Evolutionary conservation across 35 echinoderm and acorn worm genomes (phyloP).

Genomic region (Apostichopus parvimensis): DNA sequence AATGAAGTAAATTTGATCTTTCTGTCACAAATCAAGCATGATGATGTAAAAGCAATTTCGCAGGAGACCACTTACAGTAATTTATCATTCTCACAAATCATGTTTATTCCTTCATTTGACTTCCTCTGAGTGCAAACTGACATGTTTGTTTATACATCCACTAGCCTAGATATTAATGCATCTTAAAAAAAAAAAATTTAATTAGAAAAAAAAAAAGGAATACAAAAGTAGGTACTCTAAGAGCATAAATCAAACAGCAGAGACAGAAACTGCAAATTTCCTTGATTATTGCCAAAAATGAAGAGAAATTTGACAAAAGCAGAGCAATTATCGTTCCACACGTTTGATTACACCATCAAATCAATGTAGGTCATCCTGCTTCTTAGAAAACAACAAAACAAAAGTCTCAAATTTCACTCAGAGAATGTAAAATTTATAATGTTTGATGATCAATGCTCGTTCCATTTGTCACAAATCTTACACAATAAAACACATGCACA

Average conservation of each 20-base stretch:
- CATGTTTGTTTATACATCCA: too few relatives aligned
- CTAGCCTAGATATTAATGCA: too few relatives aligned
- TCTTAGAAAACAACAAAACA: not conserved
- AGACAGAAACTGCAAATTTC: not conserved
- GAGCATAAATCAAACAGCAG: not conserved
- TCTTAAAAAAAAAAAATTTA: too few relatives aligned
- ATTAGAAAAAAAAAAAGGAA: not conserved
- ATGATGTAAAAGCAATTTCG: too few relatives aligned
- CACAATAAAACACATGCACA: not conserved
- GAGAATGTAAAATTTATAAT: not conserved
- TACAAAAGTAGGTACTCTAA: not conserved
- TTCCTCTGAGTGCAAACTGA: too few relatives aligned
- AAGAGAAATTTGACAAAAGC: not conserved
- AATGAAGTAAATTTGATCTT: too few relatives aligned
- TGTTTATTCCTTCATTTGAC: too few relatives aligned
- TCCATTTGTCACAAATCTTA: not conserved
- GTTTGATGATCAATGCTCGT: not conserved
- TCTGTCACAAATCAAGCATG: too few relatives aligned
- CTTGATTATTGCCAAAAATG: too few relatives aligned
- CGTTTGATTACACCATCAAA: not conserved
- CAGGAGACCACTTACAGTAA: too few relatives aligned
- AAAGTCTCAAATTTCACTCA: not conserved
- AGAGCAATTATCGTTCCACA: not conserved
- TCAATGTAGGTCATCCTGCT: not conserved
- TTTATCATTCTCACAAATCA: too few relatives aligned